Evolutionary conservation across 2,113 vertebrate species (phyloP).

Genomic region (Smithornis capensis): DNA sequence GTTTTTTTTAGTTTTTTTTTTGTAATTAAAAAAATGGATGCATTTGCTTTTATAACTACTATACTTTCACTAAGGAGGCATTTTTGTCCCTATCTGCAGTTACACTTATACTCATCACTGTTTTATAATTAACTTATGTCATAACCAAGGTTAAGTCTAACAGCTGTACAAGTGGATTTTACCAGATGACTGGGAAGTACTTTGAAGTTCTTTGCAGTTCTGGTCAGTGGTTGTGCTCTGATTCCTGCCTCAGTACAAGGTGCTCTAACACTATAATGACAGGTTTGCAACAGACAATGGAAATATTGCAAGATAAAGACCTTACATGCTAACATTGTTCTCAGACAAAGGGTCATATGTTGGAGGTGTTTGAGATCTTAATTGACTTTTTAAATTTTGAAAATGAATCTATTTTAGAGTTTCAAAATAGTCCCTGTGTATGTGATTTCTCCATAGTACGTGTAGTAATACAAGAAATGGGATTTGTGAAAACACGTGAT

Average conservation of each 20-base stretch:
- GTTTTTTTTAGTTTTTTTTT: neutral
- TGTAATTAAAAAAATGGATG: neutral
- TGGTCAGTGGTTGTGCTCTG: neutral
- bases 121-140: neutral
- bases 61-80: neutral
- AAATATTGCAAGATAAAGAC: neutral
- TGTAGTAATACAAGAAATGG: slow-evolving; percentile 87
- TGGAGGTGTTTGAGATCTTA: neutral
- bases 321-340: neutral
- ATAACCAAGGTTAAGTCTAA: neutral
- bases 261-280: neutral
- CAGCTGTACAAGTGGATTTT: neutral
- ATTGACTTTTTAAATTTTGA: neutral
- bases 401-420: neutral
- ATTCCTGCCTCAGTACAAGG: neutral
- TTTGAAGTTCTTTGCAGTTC: slow-evolving; percentile 3
- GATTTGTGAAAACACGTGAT: slow-evolving; percentile 89
- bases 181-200: neutral
- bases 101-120: neutral
- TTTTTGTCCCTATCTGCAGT: neutral
- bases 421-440: neutral
- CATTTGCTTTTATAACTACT: neutral
- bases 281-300: neutral
- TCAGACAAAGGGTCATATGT: neutral
- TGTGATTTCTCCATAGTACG: slow-evolving; percentile 80